These are phyloP conservation scores for Drosophila kohkoa DNA, from an alignment of 1,140 invertebrate genomes.

Conservation along the genomic window DNA sequence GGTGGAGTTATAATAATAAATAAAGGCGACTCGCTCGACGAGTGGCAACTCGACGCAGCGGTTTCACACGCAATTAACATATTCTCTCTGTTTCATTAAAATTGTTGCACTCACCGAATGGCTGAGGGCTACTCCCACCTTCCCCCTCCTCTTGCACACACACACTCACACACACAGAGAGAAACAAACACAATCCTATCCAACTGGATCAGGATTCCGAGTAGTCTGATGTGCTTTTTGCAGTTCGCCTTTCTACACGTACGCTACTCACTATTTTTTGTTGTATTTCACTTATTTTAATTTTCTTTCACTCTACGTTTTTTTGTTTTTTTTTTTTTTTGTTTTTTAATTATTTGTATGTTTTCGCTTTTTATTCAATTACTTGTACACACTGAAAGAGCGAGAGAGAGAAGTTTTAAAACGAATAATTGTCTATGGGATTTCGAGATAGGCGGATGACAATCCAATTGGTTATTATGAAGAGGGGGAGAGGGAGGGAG, in stretches of 20 bases:
- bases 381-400: constrained; percentile 50
- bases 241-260: constrained; percentile 44
- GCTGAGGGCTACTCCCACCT: constrained; percentile 2
- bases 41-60: constrained; percentile 73
- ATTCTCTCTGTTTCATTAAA: constrained; percentile 80
- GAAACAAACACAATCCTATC: neutral
- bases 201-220: constrained; percentile 18
- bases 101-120: constrained; percentile 70
- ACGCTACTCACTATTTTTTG: constrained; percentile 46
- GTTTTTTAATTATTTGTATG: constrained; percentile 40
- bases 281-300: too few species aligned
- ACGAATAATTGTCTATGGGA: constrained; percentile 34
- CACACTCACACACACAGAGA: too few species aligned
- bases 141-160: neutral
- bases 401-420: constrained; percentile 4
- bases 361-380: constrained; percentile 74
- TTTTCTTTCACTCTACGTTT: neutral
- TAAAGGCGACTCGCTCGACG: constrained; percentile 60
- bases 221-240: constrained; percentile 35
- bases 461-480: constrained; percentile 5
- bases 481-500: neutral
- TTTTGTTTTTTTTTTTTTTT: constrained; percentile 3
- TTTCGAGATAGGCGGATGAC: neutral
- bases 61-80: constrained; percentile 83
- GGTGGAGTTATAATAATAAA: constrained; percentile 74